These are phyloP conservation scores for Papilio machaon DNA, from an alignment of 1,140 invertebrate species.

Conservation along the genomic window DNA sequence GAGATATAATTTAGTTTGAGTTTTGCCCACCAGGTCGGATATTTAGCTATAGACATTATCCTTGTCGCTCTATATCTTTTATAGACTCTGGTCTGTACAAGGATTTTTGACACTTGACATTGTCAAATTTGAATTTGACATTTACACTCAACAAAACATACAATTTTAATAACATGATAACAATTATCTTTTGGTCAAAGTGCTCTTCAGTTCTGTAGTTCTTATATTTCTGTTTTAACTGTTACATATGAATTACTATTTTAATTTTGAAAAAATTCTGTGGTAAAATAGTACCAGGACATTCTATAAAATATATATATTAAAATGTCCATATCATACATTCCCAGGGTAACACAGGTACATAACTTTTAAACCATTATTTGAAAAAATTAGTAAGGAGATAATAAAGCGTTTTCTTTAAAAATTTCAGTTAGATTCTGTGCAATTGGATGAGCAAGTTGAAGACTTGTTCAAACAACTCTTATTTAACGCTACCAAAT, in stretches of 20 bases:
- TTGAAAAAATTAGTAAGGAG: slow-evolving; percentile 1
- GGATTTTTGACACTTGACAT: too few relatives aligned
- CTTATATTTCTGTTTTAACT: not conserved
- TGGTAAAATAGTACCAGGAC: not conserved
- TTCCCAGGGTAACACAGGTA: slow-evolving; percentile 76
- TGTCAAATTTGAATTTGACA: not conserved
- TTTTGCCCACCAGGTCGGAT: too few relatives aligned
- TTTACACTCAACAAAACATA: not conserved
- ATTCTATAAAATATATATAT: not conserved
- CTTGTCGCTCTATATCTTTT: too few relatives aligned
- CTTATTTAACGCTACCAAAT: slow-evolving; percentile 80
- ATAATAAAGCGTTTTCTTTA: slow-evolving; percentile 31
- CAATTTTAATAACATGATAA: not conserved
- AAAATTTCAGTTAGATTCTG: slow-evolving; percentile 81
- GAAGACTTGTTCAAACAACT: slow-evolving; percentile 82
- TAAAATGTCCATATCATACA: slow-evolving; percentile 68
- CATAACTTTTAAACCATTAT: not conserved
- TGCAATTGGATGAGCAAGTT: slow-evolving; percentile 82
- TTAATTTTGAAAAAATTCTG: not conserved
- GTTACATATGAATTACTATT: not conserved
- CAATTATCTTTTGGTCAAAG: slow-evolving; percentile 8
- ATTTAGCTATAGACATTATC: too few relatives aligned
- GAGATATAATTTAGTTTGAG: too few relatives aligned
- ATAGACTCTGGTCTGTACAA: too few relatives aligned
- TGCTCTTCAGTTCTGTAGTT: not conserved